Evolutionary conservation across 2,113 vertebrate genomes (phyloP).

Genomic region (Heloderma charlesbogerti): DNA sequence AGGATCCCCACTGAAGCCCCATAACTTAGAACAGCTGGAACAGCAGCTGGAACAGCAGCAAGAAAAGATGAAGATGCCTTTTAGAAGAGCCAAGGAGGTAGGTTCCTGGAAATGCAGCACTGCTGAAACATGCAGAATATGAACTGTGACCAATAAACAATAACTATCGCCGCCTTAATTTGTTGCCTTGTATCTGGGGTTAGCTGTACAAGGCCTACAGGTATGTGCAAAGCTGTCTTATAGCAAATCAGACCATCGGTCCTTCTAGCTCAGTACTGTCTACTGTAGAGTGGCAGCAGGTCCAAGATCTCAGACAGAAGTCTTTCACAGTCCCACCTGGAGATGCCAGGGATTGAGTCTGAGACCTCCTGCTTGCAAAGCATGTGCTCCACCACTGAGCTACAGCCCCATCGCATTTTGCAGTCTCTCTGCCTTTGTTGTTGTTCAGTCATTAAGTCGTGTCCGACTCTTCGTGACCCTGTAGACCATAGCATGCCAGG

Average conservation of each 20-base stretch:
- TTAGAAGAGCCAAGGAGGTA: conserved; percentile 84
- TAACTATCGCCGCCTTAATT: neutral
- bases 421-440: neutral
- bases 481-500: too few relatives aligned
- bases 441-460: too few relatives aligned
- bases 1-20: conserved; percentile 92
- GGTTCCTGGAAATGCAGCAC: conserved; percentile 12
- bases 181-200: neutral
- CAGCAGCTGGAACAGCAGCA: conserved; percentile 74
- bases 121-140: neutral
- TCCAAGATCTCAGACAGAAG: neutral
- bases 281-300: neutral
- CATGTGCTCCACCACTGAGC: neutral
- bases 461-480: too few relatives aligned
- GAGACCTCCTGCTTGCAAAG: neutral
- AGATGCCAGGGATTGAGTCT: neutral
- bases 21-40: conserved; percentile 85
- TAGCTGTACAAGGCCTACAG: neutral
- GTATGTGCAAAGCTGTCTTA: neutral
- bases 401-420: neutral
- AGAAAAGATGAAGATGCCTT: conserved; percentile 88
- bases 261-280: neutral
- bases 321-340: neutral
- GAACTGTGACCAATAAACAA: neutral
- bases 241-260: neutral